Base-by-base conservation (phyloP, 2,113 vertebrate species). In the Hippopotamus amphibius region DNA sequence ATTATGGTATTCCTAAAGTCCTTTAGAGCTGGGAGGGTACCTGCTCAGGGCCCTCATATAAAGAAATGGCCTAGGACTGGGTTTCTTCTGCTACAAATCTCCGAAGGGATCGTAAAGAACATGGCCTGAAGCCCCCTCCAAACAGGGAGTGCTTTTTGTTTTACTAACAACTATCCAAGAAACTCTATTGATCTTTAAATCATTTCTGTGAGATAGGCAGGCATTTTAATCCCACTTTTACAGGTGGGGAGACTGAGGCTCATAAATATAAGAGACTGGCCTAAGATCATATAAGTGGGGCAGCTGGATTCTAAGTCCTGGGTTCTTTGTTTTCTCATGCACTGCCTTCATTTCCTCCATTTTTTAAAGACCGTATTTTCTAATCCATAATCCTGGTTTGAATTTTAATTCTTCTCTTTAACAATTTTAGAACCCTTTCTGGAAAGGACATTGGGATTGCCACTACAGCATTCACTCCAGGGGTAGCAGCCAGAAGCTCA, bases 151-250 rank as follows among this genome's bases (percentile, higher is more conserved):
- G 7, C 11, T 61, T 84, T 80, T 19, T 43, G 59, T 33, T 65
- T 90, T 89, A 43, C 72, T 48, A 43, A 87, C 33, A 87, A 16
- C n/a, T 16, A n/a, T 30, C 19, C 50, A 65, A 11, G 12, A 77
- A 81, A 85, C 14, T 77, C n/a, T 48, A 10, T 81, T 46, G 43
- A 94, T 84, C 37, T 80, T 79, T 80, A 59, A 96, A 91, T 55
- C 68, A 50, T 30, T 55, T 53, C 48, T 87, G 11, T 71, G 61
- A 97, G 87, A 50, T 4, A 50, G 48, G 15, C 37, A 83, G n/a
- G 22, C 41, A 83, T 74, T 41, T 48, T 41, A 55, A 53, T 63
- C 55, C 74, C 30, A 30, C 26, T 24, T 90, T 77, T 43, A 92
- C 22, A 55, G n/a, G 19, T 76, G n/a, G 53, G 63, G 41, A 83